Evolutionary conservation across 30 jellyfish, hydroid and myxozoan genomes (phyloP), one percentile per base, ranked within the genome.

Genomic region (Phacellophora camtschatica): DNA sequence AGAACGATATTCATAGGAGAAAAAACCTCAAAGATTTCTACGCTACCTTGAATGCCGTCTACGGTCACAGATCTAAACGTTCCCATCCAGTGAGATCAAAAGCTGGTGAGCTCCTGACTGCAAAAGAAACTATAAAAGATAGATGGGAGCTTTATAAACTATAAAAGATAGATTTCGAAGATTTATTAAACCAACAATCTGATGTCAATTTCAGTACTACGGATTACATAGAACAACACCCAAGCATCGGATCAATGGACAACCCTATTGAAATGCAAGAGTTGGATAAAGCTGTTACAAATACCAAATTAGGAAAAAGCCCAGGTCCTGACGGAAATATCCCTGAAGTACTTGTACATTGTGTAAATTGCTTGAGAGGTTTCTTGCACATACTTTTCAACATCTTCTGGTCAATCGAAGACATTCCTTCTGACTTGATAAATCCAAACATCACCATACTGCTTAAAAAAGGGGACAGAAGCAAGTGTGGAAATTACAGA

Each of bases 221-320:
- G 56, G 82, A 83, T 20, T 71, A 71, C 37, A 51, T 83, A 37
- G 88, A 68, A 59, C 88, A 83, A 72, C 73, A 33, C 46, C 95
- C 89, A 71, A 57, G 43, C 5, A 46, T 69, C 42, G 81, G 55
- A 88, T 81, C 92, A 55, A 50, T 81, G 31, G 85, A 81, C 54
- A 68, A 42, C 84, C 92, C 86, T 48, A 65, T 83, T 33, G 58
- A 37, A 48, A 82, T 68, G 54, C 29, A 71, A 61, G 87, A 68
- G 81, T 88, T 83, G 54, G 88, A 69, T 50, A 20, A 51, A 42
- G 92, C 92, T 31, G 78, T 81, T 42, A 65, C 66, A 81, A 81
- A 81, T 45, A 81, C 92, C 74, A 39, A 82, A 64, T 82, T 51
- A 20, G 72, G 89, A n/a, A 36, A 82, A 84, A 84, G 89, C 71